Conservation (phyloP, 30 jellyfish, hydroid and myxozoan species). For the Phacellophora camtschatica region DNA sequence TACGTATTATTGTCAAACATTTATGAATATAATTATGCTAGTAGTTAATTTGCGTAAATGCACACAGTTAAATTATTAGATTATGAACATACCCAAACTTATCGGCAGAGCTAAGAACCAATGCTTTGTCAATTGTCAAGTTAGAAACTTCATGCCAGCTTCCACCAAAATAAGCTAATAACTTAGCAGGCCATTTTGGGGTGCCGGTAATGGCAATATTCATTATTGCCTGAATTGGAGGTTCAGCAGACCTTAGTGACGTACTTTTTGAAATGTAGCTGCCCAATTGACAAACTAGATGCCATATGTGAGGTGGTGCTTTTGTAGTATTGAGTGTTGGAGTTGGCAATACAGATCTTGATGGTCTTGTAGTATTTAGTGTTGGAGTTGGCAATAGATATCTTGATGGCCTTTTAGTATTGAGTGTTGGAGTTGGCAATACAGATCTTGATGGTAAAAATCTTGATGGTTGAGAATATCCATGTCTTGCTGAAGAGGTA, state of each 20-base stretch:
- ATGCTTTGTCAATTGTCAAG: background rate
- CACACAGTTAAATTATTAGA: too few species aligned
- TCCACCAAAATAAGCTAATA: background rate
- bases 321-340: background rate
- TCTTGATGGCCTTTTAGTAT: background rate
- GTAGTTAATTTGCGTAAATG: too few species aligned
- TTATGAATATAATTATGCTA: too few species aligned
- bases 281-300: background rate
- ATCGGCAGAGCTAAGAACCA: conserved; percentile 26
- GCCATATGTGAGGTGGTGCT: background rate
- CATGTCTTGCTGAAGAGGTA: background rate
- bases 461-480: too few species aligned
- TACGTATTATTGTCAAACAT: too few species aligned
- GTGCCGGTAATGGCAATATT: conserved; percentile 3
- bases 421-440: too few species aligned
- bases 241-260: background rate
- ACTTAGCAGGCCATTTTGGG: background rate
- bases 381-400: background rate
- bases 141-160: conserved; percentile 16
- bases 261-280: background rate
- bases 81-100: conserved; percentile 38
- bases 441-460: too few species aligned
- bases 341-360: background rate
- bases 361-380: background rate
- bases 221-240: background rate